Evolutionary conservation across 2,888 invertebrate genomes (phyloP).

Genomic region (Allygus modestus): DNA sequence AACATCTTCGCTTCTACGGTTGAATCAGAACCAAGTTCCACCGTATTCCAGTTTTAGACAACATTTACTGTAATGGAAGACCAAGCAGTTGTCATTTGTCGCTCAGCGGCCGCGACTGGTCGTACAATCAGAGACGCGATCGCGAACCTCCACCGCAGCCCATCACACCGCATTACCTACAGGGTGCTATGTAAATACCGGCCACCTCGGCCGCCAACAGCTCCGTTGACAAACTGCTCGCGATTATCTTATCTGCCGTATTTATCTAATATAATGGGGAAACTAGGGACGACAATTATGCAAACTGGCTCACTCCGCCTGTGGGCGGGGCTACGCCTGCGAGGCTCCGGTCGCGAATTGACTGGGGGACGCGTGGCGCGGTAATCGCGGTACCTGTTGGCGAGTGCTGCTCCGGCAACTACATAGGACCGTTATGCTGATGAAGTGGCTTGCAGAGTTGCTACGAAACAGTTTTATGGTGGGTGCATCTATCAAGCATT

Average conservation of each 20-base stretch:
- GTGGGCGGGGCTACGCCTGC: background rate
- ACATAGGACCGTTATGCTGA: no score
- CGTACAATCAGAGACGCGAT: background rate
- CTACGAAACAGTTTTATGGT: no score
- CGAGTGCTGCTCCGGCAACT: background rate
- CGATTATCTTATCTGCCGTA: conserved; percentile 40
- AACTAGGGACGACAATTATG: conserved; percentile 52
- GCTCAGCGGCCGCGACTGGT: background rate
- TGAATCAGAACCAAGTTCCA: no score
- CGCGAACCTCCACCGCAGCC: background rate
- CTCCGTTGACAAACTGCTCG: conserved; percentile 16
- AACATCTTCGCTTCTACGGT: no score
- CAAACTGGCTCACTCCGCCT: conserved; percentile 32
- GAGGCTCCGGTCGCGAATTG: background rate
- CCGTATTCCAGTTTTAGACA: no score
- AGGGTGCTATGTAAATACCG: conserved; percentile 42
- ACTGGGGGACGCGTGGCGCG: conserved; percentile 27
- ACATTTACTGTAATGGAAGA: no score
- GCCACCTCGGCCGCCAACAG: background rate
- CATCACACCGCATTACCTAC: background rate
- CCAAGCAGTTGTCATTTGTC: no score
- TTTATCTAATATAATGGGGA: conserved; percentile 58
- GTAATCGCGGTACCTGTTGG: background rate
- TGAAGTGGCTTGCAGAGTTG: no score
- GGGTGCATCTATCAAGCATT: no score